These are phyloP conservation scores for Galaxias olidus DNA, from an alignment of 2,797 vertebrate genomes.

Conservation along the genomic window DNA sequence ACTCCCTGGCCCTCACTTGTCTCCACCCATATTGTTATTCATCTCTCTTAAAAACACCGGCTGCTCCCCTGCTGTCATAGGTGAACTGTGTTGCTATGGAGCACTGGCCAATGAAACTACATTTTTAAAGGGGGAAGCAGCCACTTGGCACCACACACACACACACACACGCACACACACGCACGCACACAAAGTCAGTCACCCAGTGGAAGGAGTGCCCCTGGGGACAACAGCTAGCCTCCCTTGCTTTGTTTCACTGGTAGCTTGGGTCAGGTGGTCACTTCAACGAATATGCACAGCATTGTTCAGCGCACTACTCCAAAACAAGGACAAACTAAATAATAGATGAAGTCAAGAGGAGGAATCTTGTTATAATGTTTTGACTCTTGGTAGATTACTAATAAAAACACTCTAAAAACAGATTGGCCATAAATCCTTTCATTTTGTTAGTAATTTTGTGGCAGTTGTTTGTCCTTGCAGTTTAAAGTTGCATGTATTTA, in stretches of 20 bases:
- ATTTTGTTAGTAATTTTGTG: no score
- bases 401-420: no score
- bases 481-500: no score
- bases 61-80: conserved; percentile 68
- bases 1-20: not conserved
- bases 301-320: no score
- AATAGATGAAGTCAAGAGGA: no score
- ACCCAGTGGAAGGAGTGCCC: conserved; percentile 8
- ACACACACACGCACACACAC: not conserved
- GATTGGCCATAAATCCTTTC: no score
- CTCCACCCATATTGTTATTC: conserved; percentile 35
- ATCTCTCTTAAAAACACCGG: conserved; percentile 65
- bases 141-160: conserved; percentile 22
- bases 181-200: conserved; percentile 25
- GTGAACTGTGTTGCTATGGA: conserved; percentile 76
- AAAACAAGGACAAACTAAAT: no score
- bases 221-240: not conserved
- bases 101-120: conserved; percentile 68
- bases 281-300: no score
- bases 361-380: no score
- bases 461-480: no score
- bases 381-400: no score
- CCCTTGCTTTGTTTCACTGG: not conserved
- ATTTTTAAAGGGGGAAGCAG: conserved; percentile 37
- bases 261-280: no score